Conservation (phyloP, 1,140 invertebrate species). For the Platyscapa corneri region DNA sequence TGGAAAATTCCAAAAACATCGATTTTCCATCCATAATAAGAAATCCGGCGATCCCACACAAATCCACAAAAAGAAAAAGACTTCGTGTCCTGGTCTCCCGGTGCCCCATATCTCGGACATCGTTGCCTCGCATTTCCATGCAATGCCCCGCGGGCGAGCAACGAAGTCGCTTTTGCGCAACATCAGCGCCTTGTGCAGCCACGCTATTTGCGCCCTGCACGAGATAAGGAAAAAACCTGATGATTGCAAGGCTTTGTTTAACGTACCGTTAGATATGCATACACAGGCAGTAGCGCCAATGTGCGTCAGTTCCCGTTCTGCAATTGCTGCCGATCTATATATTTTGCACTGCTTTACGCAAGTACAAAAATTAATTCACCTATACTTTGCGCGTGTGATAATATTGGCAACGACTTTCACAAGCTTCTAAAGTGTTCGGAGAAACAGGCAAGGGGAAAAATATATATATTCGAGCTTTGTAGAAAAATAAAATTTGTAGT, state of each 20-base stretch:
- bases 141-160: not conserved
- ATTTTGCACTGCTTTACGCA: not conserved
- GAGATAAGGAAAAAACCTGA: slow-evolving; percentile 3
- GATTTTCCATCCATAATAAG: not conserved
- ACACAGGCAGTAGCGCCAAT: not conserved
- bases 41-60: not conserved
- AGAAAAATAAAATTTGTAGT: not conserved
- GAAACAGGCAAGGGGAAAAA: no score
- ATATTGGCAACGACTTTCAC: not conserved
- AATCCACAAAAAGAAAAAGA: not conserved
- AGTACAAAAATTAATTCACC: not conserved
- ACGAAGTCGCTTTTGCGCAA: not conserved
- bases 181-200: not conserved
- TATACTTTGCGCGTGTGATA: no score
- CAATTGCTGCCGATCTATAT: not conserved
- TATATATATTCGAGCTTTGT: not conserved
- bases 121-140: slow-evolving; percentile 9
- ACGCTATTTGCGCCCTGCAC: not conserved
- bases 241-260: slow-evolving; percentile 14
- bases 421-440: not conserved
- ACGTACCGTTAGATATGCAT: slow-evolving; percentile 7
- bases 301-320: not conserved
- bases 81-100: not conserved
- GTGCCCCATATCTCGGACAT: slow-evolving; percentile 13
- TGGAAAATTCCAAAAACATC: not conserved